Conservation (phyloP, 2,797 vertebrate genomes). For the Arrhamphus sclerolepis region DNA sequence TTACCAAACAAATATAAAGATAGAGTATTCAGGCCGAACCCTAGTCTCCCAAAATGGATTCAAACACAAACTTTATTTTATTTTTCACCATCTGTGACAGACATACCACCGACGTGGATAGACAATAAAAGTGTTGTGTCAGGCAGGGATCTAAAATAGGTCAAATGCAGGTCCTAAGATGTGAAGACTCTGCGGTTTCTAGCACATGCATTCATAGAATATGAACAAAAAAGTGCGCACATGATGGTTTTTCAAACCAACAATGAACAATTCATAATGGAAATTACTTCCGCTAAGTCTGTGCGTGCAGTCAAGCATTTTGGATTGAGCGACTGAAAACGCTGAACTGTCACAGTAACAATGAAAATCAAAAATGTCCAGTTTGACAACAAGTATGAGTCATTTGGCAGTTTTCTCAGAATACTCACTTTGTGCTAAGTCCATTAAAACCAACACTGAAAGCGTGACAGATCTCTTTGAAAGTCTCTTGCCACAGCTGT, state of each 20-base stretch:
- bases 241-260: conserved; percentile 3
- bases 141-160: conserved; percentile 46
- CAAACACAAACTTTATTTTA: conserved; percentile 14
- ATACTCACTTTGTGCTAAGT: neutral
- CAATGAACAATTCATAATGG: conserved; percentile 1
- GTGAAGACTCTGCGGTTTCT: conserved; percentile 29
- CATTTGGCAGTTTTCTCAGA: neutral
- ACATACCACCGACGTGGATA: conserved; percentile 18
- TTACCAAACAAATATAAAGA: too few relatives aligned
- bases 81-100: conserved; percentile 3
- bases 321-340: too few relatives aligned
- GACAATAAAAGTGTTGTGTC: neutral
- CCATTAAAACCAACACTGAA: too few relatives aligned
- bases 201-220: conserved; percentile 9
- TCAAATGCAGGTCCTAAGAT: conserved; percentile 19
- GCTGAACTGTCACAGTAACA: neutral
- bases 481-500: neutral
- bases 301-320: too few relatives aligned
- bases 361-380: neutral
- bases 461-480: neutral
- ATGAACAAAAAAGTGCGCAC: conserved; percentile 10
- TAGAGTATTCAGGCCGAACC: too few relatives aligned
- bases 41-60: conserved; percentile 12
- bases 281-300: neutral
- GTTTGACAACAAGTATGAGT: neutral